Base-by-base conservation (phyloP, 2,797 vertebrate species). In the Betta splendens region DNA sequence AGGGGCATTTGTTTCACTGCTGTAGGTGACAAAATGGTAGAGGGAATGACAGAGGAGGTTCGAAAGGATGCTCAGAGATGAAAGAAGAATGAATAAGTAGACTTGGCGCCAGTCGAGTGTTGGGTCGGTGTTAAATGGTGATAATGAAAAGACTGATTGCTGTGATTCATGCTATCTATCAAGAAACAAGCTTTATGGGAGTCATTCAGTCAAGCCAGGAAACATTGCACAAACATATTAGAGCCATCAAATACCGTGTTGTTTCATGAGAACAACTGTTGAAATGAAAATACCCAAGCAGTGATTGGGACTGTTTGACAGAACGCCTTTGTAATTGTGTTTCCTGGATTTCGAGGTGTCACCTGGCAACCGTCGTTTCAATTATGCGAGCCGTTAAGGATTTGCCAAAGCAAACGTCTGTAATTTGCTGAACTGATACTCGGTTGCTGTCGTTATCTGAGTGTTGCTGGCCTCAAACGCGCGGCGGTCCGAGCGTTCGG, bases 1-100 rank as follows among this genome's bases (percentile, higher is more conserved):
- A 88, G 86, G 77, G 81, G 59, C 85, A 74, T 89, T 91, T 93
- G 89, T 92, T 91, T 90, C 72, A 69, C 63, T 55, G 64, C 79
- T 86, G 75, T 82, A 91, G 89, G 89, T 92, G 89, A 90, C 85
- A 85, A 84, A 69, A 68, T 59, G 52, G 64, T 70, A 64, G 58
- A 83, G 64, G 60, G 66, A 67, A 60, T 45, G 62, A 60, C 22
- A 38, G n/a, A 42, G 20, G 43, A 29, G 37, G 44, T 29, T 53
- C 39, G 39, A 57, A 54, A 46, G 44, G 62, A 28, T 49, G 35
- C 46, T 45, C 40, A 66, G 31, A 13, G 13, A 50, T 40, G 46
- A 54, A 75, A n/a, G n/a, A n/a, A n/a, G n/a, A n/a, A n/a, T n/a
- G n/a, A n/a, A n/a, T n/a, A n/a, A n/a, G n/a, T n/a, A n/a, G n/a